Evolutionary conservation across 2,888 invertebrate genomes (phyloP).

Genomic region (Aphidoletes aphidimyza): DNA sequence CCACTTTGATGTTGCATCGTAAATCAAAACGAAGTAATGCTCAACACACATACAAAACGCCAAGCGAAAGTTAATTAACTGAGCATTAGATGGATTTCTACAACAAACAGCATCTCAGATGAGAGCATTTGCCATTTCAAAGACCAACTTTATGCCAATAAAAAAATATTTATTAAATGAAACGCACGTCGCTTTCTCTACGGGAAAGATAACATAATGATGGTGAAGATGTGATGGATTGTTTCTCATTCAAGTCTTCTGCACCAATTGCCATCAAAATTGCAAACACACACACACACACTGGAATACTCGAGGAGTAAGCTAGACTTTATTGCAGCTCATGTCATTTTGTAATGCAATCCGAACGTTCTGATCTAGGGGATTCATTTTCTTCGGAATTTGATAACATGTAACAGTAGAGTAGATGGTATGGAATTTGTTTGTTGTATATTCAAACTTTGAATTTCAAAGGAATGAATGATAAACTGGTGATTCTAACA

Average conservation of each 20-base stretch:
- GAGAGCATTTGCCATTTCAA: not conserved
- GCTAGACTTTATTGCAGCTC: not conserved
- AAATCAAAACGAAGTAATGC: not conserved
- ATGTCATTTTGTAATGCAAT: not conserved
- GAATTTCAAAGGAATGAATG: too few species aligned
- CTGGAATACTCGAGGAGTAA: not conserved
- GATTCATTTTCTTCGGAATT: not conserved
- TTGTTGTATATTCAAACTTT: too few species aligned
- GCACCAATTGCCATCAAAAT: too few species aligned
- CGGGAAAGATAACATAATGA: not conserved
- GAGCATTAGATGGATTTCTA: not conserved
- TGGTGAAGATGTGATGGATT: constrained; percentile 14
- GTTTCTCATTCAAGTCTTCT: not conserved
- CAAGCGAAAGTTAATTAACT: not conserved
- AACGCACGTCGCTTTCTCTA: not conserved
- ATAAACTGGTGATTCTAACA: too few species aligned
- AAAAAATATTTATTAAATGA: not conserved
- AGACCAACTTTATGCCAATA: not conserved
- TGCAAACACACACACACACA: not conserved
- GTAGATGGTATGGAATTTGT: too few species aligned
- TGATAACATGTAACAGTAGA: too few species aligned
- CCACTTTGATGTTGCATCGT: not conserved
- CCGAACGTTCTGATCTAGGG: not conserved
- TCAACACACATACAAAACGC: not conserved
- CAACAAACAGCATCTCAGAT: not conserved